Conservation (phyloP, 1,140 invertebrate genomes). For the Meloidogyne floridensis region DNA sequence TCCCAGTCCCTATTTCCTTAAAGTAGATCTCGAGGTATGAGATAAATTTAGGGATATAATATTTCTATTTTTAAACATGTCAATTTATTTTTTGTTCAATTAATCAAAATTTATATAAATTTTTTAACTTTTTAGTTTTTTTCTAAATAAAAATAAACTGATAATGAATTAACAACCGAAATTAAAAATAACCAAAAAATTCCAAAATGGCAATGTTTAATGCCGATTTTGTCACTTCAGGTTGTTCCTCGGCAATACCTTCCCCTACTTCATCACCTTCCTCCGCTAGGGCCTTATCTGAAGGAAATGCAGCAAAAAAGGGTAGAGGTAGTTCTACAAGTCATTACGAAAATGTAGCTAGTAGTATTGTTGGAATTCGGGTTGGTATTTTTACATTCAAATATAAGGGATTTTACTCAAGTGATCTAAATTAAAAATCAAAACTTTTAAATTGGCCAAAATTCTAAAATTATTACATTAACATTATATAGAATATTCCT, state of each 20-base stretch:
- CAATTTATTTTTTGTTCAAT: no score
- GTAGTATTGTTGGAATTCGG: conserved; percentile 10
- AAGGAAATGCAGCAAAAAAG: conserved; percentile 3
- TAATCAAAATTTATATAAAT: no score
- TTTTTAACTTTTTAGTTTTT: no score
- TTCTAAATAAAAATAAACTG: no score
- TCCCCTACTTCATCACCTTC: conserved; percentile 8
- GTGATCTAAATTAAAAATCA: background rate
- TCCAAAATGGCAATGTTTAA: conserved; percentile 4
- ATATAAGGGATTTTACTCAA: background rate
- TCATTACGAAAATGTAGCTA: conserved; percentile 27
- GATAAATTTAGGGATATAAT: no score
- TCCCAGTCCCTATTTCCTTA: no score
- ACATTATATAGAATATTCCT: background rate
- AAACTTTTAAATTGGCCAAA: no score
- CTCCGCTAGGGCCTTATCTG: conserved; percentile 5
- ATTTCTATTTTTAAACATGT: no score
- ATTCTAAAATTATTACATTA: no score
- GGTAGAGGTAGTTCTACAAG: conserved; percentile 5
- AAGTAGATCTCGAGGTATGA: no score
- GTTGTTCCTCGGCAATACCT: background rate
- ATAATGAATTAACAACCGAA: no score
- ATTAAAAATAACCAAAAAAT: no score
- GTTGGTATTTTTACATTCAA: background rate
- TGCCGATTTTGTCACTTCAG: background rate